Evolutionary conservation across 2,888 invertebrate species (phyloP), one percentile per base, ranked within the genome.

Genomic region (Brenthis ino): DNA sequence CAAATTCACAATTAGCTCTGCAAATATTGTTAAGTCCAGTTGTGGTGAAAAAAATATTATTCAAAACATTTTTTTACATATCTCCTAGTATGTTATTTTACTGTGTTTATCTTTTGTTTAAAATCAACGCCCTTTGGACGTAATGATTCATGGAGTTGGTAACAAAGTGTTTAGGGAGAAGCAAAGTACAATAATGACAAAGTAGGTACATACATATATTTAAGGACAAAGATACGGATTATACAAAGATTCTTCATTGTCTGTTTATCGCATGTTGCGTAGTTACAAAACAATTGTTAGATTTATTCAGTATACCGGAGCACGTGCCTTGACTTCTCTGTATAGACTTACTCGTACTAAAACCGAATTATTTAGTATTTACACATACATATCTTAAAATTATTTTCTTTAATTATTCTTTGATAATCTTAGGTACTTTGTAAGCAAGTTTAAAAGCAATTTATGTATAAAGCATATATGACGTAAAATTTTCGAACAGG

Each of bases 131-230:
- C 73, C 75, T 75, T 77, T 76, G 69, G 68, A 64, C 61, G 48
- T 43, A 28, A 70, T 77, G 79, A 80, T 67, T 81, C 77, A 80
- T 66, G 57, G 54, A 58, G 37, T 72, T 71, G 71, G 71, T 71
- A 73, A 77, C 77, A 78, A 77, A 76, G 76, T 77, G 71, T 75
- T 64, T 77, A 73, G 68, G 72, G 76, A 75, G 70, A 67, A 67
- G 68, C 67, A 67, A 74, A 74, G 74, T 75, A 70, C 72, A 64
- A 43, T 51, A 57, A 48, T 60, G 48, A 37, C 58, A 65, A 57
- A 57, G 53, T 67, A 64, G 54, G 50, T 50, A 37, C 1, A 6
- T 37, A 43, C 11, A 8, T 43, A 68, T 66, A 56, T 61, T 43
- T 69, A 63, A 69, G 64, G 70, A 68, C 68, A 77, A 76, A 75